phyloP scores from a whole-genome alignment of 2,888 invertebrate genomes.

The Nephrotoma guestfalica region DNA sequence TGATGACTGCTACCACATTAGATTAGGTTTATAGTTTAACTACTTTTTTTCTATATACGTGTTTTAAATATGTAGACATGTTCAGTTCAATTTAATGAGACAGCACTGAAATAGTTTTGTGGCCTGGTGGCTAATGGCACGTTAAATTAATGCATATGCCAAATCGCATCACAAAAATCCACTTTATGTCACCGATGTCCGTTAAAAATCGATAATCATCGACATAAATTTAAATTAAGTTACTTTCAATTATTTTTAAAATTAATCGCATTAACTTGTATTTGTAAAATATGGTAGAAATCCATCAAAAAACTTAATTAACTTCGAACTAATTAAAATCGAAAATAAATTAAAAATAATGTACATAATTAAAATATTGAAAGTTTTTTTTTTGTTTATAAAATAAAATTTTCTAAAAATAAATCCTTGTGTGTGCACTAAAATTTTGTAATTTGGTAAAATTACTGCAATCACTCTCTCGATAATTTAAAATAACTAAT shows the following conservation, averaged over 20 bases:
- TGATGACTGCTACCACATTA: not conserved
- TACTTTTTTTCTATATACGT: not conserved
- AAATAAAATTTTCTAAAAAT: too few relatives aligned
- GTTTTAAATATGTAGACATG: not conserved
- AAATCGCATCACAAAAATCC: not conserved
- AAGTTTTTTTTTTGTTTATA: too few relatives aligned
- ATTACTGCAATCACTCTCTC: too few relatives aligned
- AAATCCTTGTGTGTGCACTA: too few relatives aligned
- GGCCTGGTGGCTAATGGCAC: not conserved
- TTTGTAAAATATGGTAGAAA: too few relatives aligned
- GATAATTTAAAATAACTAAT: too few relatives aligned
- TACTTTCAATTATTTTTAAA: not conserved
- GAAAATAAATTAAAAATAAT: too few relatives aligned
- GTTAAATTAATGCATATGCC: not conserved
- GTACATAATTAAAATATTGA: too few relatives aligned
- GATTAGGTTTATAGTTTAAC: not conserved
- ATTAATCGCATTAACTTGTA: not conserved
- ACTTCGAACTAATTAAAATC: too few relatives aligned
- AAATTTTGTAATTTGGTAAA: too few relatives aligned
- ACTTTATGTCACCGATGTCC: not conserved
- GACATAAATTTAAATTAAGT: not conserved
- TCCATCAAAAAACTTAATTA: too few relatives aligned
- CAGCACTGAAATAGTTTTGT: not conserved
- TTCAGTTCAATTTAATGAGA: too few relatives aligned
- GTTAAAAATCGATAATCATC: not conserved